Percentiles rank a stretch among this genome's conserved stretches.
These are phyloP conservation scores for Chaetophractus vellerosus DNA, from an alignment of 2,797 vertebrate genomes.

Conservation along the genomic window DNA sequence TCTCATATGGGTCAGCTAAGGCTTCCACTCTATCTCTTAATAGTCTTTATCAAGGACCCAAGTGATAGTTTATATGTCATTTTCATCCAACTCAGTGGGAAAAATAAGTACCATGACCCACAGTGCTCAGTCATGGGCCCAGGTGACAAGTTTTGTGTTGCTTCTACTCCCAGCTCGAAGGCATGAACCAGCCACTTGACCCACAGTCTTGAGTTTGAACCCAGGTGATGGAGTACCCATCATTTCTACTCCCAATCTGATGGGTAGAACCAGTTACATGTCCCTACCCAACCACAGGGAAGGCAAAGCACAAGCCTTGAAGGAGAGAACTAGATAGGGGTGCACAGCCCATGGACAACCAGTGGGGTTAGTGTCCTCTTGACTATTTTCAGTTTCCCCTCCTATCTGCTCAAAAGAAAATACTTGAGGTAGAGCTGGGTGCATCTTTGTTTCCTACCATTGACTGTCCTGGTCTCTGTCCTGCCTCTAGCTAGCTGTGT, in stretches of 20 bases:
- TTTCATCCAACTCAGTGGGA: slow-evolving; percentile 6
- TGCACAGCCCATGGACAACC: background rate
- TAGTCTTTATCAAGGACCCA: background rate
- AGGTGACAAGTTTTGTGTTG: background rate
- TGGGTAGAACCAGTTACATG: background rate
- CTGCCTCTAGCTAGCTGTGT: background rate
- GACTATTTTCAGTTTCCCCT: background rate
- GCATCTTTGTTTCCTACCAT: background rate
- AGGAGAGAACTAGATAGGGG: background rate
- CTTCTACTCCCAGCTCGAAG: background rate
- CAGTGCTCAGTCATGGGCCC: background rate
- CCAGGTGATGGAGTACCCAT: background rate
- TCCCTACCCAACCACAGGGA: background rate
- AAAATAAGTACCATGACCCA: background rate
- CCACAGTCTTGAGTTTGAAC: background rate
- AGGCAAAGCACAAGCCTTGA: background rate
- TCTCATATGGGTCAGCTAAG: background rate
- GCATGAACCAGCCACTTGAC: background rate
- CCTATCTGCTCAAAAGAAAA: background rate
- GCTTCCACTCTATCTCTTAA: background rate
- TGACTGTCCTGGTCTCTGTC: background rate
- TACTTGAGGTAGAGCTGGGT: background rate
- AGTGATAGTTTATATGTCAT: background rate
- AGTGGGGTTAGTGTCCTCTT: background rate
- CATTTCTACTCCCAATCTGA: background rate